These are phyloP conservation scores for Anoncus sp. DNA, from an alignment of 2,888 invertebrate genomes.

Conservation along the genomic window DNA sequence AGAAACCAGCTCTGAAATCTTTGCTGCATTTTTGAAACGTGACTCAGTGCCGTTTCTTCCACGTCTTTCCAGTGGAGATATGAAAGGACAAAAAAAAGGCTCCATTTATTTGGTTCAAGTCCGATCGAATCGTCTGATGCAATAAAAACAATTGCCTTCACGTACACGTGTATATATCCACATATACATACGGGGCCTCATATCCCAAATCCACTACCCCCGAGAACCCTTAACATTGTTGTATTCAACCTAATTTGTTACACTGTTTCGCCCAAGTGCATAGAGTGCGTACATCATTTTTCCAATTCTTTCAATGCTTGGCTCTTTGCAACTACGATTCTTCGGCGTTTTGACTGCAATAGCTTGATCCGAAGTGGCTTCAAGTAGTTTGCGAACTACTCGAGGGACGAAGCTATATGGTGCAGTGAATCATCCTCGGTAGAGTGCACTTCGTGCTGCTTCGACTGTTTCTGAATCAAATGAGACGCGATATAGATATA, in stretches of 20 bases:
- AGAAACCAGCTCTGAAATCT: not conserved
- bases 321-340: not conserved
- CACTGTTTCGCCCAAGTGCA: not conserved
- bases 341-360: not conserved
- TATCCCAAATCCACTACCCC: no score
- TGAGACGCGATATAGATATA: not conserved
- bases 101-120: not conserved
- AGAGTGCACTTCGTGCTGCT: slow-evolving; percentile 11
- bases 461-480: slow-evolving; percentile 1
- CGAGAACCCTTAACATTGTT: no score
- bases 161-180: no score
- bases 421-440: not conserved
- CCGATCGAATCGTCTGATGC: no score
- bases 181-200: no score
- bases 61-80: no score
- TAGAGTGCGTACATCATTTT: not conserved
- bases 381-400: not conserved
- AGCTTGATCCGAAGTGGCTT: not conserved
- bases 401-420: not conserved
- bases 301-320: not conserved
- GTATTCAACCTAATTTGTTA: not conserved
- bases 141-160: no score
- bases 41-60: no score
- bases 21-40: no score
- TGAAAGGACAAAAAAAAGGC: no score